Evolutionary conservation across 2,113 vertebrate genomes (phyloP).

Genomic region (Pteropus alecto): DNA sequence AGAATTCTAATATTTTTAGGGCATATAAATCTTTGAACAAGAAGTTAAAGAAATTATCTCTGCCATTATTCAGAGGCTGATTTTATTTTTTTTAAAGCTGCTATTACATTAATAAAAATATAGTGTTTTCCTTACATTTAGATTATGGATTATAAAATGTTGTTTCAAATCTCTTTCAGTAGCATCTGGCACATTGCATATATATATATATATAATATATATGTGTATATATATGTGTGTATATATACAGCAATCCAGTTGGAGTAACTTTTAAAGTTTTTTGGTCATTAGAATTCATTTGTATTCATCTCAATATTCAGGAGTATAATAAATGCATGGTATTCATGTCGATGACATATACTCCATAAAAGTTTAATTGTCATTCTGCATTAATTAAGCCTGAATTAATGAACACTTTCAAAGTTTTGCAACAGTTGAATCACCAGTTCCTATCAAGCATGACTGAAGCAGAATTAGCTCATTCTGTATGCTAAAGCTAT

Average conservation of each 20-base stretch:
- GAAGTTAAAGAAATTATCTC: conserved; percentile 39
- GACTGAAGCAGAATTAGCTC: conserved; percentile 76
- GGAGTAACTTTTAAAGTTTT: conserved; percentile 24
- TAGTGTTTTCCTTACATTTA: not conserved
- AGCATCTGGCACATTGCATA: not conserved
- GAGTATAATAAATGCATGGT: conserved; percentile 47
- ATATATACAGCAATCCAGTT: not conserved
- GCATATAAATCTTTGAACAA: conserved; percentile 14
- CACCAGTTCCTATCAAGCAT: conserved; percentile 75
- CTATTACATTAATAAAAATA: conserved; percentile 33
- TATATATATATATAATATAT: not conserved
- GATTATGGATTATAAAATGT: not conserved
- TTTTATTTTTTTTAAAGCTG: not conserved
- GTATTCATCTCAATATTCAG: conserved; percentile 60
- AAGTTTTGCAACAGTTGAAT: conserved; percentile 80
- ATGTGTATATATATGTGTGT: not conserved
- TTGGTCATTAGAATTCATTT: conserved; percentile 55
- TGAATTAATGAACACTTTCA: conserved; percentile 81
- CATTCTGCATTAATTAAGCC: conserved; percentile 81
- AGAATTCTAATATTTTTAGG: conserved; percentile 42
- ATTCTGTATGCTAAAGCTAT: conserved; percentile 66
- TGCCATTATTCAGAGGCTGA: not conserved
- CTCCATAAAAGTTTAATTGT: conserved; percentile 78
- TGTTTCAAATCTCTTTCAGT: conserved; percentile 21
- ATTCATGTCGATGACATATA: conserved; percentile 65